Conservation (phyloP, 2,888 invertebrate genomes). For the Amiota mariae region DNA sequence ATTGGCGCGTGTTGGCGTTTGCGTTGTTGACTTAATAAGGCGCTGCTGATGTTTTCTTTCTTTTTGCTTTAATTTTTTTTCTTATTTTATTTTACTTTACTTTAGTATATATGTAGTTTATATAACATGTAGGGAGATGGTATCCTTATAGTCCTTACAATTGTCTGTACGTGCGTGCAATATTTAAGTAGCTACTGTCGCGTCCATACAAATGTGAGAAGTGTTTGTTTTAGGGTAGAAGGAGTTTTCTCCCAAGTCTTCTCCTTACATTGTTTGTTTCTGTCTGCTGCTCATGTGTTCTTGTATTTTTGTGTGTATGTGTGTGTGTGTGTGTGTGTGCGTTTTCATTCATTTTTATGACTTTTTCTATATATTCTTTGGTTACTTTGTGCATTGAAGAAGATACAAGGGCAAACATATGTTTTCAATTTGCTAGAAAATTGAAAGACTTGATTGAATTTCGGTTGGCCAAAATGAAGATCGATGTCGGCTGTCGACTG, state of each 20-base stretch:
- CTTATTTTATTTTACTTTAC: background rate
- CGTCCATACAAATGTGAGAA: slow-evolving; percentile 42
- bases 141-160: slow-evolving; percentile 46
- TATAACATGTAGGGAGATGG: background rate
- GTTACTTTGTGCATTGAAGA: slow-evolving; percentile 14
- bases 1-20: slow-evolving; percentile 47
- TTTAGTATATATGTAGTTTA: slow-evolving; percentile 22
- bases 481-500: slow-evolving; percentile 38
- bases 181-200: slow-evolving; percentile 59
- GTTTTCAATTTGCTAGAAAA: slow-evolving; percentile 64
- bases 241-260: slow-evolving; percentile 42
- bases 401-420: slow-evolving; percentile 50
- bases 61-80: slow-evolving; percentile 24
- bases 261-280: slow-evolving; percentile 43
- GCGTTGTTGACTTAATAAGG: slow-evolving; percentile 56
- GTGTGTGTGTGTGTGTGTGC: background rate
- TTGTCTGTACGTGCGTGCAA: slow-evolving; percentile 64
- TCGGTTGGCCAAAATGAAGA: slow-evolving; percentile 47
- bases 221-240: slow-evolving; percentile 55
- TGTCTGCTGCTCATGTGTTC: background rate
- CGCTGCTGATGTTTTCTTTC: slow-evolving; percentile 7
- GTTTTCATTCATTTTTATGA: background rate
- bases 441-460: slow-evolving; percentile 67
- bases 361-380: background rate
- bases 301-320: background rate